Evolutionary conservation across 2,888 invertebrate species (phyloP).

Genomic region (Mantis religiosa): DNA sequence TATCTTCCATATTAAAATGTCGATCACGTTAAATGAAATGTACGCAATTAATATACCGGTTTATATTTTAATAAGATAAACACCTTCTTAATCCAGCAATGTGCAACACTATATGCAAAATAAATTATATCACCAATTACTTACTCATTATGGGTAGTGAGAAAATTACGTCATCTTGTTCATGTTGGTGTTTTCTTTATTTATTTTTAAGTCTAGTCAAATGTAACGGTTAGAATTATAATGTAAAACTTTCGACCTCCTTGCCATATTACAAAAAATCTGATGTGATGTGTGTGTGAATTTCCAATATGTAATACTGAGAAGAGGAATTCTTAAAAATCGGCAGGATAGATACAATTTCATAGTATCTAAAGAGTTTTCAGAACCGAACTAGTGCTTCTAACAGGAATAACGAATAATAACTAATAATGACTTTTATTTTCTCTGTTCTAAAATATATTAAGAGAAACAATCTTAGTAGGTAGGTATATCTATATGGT

Average conservation of each 20-base stretch:
- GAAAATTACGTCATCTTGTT: neutral
- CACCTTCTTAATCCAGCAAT: neutral
- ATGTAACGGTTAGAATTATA: neutral
- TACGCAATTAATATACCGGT: neutral
- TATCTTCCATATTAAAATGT: neutral
- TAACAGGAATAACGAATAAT: too few relatives aligned
- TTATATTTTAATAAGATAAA: neutral
- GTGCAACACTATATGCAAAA: neutral
- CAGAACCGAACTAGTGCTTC: too few relatives aligned
- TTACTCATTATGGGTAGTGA: neutral
- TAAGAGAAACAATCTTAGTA: too few relatives aligned
- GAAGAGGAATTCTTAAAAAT: too few relatives aligned
- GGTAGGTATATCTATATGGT: too few relatives aligned
- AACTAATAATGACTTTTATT: too few relatives aligned
- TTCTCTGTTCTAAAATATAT: too few relatives aligned
- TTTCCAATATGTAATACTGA: too few relatives aligned
- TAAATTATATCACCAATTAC: neutral
- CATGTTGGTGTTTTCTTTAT: too few relatives aligned
- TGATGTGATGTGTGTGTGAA: too few relatives aligned
- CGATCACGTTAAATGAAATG: neutral
- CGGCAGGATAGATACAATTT: too few relatives aligned
- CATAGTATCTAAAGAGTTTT: too few relatives aligned
- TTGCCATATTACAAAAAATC: neutral
- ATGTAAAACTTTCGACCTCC: neutral
- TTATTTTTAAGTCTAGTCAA: neutral